Base-by-base conservation (phyloP, 1,140 invertebrate genomes). In the Drosophila subobscura region DNA sequence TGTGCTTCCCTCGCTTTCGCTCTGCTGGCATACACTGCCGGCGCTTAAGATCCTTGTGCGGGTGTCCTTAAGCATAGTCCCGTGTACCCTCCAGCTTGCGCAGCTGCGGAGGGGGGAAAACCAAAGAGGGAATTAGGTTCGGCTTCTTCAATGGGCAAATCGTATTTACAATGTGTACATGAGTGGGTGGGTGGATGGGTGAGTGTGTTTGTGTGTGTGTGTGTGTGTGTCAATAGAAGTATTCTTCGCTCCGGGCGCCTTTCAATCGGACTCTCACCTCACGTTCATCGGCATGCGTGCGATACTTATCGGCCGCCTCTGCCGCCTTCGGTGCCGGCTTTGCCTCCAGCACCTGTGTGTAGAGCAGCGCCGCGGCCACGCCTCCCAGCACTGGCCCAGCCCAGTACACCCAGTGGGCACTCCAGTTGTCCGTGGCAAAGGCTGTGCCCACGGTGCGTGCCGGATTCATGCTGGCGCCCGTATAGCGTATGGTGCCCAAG, bases 361-460 rank as follows among this genome's bases (percentile, higher is more conserved):
- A 98, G 14, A 97, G 78, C 6, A 97, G 92, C 10, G 94, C 94
- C 1, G 96, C 97, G 0, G 94, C 93, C 27, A 97, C 93, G 3
- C 95, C 97, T 2, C 97, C 97, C 0, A 96, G 91, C 57, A 97
- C 93, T 0, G 97, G 97, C 0, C 97, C 97, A 2, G 95, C 92
- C 97, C 97, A 98, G 92, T 97, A 98, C 0, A 98, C 94, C 97
- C 97, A 98, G 79, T 98, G 97, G 68, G 96, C 91, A 1, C 92
- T 91, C 94, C 96, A 98, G 20, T 92, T 92, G 22, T 94, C 93
- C 54, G 94, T 94, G 41, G 98, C 95, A 8, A 97, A 94, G 2
- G 97, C 96, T 5, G 96, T 96, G 53, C 97, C 97, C 84, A 98
- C 94, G 25, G 95, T 95, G 59, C 97, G 93, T 0, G 97, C 97